Base-by-base conservation (phyloP, 2,888 invertebrate species). In the Oxyteleia sp. region DNA sequence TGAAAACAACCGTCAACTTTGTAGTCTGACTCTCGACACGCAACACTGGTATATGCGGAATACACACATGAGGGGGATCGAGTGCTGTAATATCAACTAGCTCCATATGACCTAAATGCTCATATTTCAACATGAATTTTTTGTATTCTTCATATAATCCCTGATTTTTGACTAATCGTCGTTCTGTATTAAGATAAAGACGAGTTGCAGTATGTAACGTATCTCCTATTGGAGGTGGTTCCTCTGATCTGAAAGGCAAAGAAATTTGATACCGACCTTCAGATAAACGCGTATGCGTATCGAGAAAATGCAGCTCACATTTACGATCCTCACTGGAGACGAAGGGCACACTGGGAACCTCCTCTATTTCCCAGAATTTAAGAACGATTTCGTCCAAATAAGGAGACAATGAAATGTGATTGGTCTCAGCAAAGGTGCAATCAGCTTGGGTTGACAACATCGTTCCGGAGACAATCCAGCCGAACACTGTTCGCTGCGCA, bases 121-220 rank as follows among this genome's bases (percentile, higher is more conserved):
- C 10, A 16, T 53, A 53, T 15, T 53, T 32, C 0, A n/a, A 11
- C 29, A 53, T 32, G 10, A 86, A 88, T 18, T 45, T 35, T 7
- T n/a, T 41, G 45, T 84, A 89, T 15, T 88, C 79, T 5, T 38
- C 1, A 20, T 80, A 63, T 5, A 88, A 51, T 4, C 84, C 61
- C 2, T 71, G 71, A 43, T 90, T 83, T 32, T 66, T 64, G 8
- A 57, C 41, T 4, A 90, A 83, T 4, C 47, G 16, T 3, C 8
- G 10, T 18, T 13, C 59, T n/a, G 10, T 32, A 8, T 10, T 0
- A 0, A 63, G 4, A 11, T 57, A 35, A 13, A 43, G 29, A 1
- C 15, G 3, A 5, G 18, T 23, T 0, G 71, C 79, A 0, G 45
- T 43, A 0, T 26, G 16, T 11, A 11, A 32, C 0, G 72, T 63